Evolutionary conservation across 2,797 vertebrate genomes (phyloP), one percentile per base, ranked within the genome.

Genomic region (Gephyroberyx darwinii): DNA sequence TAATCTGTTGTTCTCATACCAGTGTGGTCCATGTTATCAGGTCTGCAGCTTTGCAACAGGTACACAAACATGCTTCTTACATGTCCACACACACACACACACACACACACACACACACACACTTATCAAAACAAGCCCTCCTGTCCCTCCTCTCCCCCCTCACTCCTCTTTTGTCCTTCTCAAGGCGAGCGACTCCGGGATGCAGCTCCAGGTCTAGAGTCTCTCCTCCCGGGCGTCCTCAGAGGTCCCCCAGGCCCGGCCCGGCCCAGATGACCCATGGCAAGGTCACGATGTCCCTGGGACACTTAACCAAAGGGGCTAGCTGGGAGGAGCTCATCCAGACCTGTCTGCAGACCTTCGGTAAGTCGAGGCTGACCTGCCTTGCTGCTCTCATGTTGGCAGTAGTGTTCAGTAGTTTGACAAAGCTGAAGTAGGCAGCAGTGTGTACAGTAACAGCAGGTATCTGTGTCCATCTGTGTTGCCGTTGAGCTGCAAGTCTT

Each of bases 241-340:
- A 93, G 62, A 83, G 91, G 71, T 90, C 93, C 80, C 91, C 94
- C 83, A 91, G 93, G 77, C 92, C 93, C 54, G 90, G 84, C 74
- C 92, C 91, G 55, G 88, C 91, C 60, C 95, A 94, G 71, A 91
- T 91, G 81, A 86, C 90, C 80, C 92, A 92, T 3, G 89, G 90
- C 64, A 94, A 90, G 81, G 82, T 92, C 63, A 93, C 93, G 89
- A 95, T 96, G 91, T 91, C 96, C 0, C 79, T 96, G 88, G 97
- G 96, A 70, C 94, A 94, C 71, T 90, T 97, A 50, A 91, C 94
- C 86, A 98, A 98, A 81, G 97, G 96, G 75, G 95, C 94, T 55
- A 97, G 93, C 90, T 93, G 97, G 93, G 96, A 98, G 83, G 96
- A 97, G 79, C 95, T 99, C 72, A 95, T 99, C 84, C 96, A 98